Conservation (phyloP, 2,888 invertebrate species). For the Epirrita christyi region DNA sequence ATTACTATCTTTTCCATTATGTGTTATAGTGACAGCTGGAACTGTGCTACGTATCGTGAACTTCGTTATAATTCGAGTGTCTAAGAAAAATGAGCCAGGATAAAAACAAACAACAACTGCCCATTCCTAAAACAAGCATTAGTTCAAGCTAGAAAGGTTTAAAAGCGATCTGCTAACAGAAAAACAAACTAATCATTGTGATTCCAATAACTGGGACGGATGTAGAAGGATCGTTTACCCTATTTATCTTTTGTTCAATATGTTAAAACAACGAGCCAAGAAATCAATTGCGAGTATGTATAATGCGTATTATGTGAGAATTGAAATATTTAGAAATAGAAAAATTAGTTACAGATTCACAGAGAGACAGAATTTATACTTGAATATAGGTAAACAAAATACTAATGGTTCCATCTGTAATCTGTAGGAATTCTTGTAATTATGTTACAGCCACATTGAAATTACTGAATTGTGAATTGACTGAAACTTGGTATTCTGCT, state of each 20-base stretch:
- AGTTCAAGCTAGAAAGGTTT: slow-evolving; percentile 28
- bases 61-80: slow-evolving; percentile 6
- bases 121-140: slow-evolving; percentile 23
- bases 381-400: too few relatives aligned
- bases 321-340: too few relatives aligned
- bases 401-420: too few relatives aligned
- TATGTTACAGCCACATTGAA: too few relatives aligned
- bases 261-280: slow-evolving; percentile 51
- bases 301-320: too few relatives aligned
- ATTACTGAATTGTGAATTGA: too few relatives aligned
- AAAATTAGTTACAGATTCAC: too few relatives aligned
- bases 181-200: slow-evolving; percentile 47
- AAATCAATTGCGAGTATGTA: slow-evolving; percentile 39
- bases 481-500: too few relatives aligned
- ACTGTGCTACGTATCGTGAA: background rate
- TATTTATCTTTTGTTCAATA: slow-evolving; percentile 48
- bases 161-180: slow-evolving; percentile 30
- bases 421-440: too few relatives aligned
- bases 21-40: background rate
- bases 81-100: slow-evolving; percentile 17
- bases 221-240: slow-evolving; percentile 47
- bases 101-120: slow-evolving; percentile 15
- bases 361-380: too few relatives aligned
- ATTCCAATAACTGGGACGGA: slow-evolving; percentile 52
- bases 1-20: background rate